Base-by-base conservation (phyloP, 2,113 vertebrate species). In the Carassius carassius region DNA sequence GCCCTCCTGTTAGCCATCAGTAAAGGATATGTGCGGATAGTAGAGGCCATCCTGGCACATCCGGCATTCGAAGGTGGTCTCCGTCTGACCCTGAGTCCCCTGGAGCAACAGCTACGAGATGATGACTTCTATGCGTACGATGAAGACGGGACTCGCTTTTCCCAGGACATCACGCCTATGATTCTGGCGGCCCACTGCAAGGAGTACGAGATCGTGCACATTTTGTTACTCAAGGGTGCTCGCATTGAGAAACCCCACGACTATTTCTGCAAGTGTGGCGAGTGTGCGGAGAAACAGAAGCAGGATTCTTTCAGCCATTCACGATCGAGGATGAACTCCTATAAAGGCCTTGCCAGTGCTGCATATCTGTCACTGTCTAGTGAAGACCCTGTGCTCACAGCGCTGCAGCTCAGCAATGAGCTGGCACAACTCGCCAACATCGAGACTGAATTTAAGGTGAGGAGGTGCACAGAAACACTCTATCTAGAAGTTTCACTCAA, bases 361-460 rank as follows among this genome's bases (percentile, higher is more conserved):
- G 96, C 96, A 12, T 97, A 97, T 86, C 92, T 97, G 67, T 96
- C 96, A 2, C 91, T 97, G 82, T 96, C 96, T 87, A 97, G 96
- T 70, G 95, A 96, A 90, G 96, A 97, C 92, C 96, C 89, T 0
- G 89, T 90, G 41, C 86, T 90, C 76, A 90, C 87, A 0, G 89
- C 89, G 19, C 94, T 97, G 83, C 95, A 97, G 87, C 95, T 97
- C 91, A 97, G 96, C 92, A 96, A 97, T 86, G 96, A 97, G 90
- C 93, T 97, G 81, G 94, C 96, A 84, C 95, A 95, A 84, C 86
- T 97, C 87, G 96, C 96, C 90, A 97, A 97, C 92, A 95, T 97
- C 78, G 96, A 97, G 88, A 97, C 97, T 87, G 96, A 97, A 91
- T 97, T 97, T 90, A 97, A 97, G 95, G 96, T 97, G 93, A 94